Base-by-base conservation (phyloP, 2,113 vertebrate species). In the Chiloscyllium plagiosum region DNA sequence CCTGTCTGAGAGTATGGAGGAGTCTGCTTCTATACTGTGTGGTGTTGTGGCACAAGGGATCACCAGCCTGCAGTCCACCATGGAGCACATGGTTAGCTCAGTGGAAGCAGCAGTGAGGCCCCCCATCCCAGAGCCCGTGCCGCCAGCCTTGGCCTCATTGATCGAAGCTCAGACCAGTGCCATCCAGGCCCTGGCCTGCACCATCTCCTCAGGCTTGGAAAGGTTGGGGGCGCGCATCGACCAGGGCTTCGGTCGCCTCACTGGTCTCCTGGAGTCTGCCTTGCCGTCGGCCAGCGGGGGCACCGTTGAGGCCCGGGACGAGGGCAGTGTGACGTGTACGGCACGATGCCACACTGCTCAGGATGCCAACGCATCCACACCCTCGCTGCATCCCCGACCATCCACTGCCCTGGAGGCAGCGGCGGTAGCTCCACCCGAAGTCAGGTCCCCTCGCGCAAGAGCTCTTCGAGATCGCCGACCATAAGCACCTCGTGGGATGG, bases 1-100 rank as follows among this genome's bases (percentile, higher is more conserved):
- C 17, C 61, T 93, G 19, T 93, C 89, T 6, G 89, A 93, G 89
- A 93, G 89, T 22, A 65, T 93, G n/a, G 89, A 93, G 20, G 89
- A 93, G 61, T 93, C 89, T 5, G 89, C 89, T 22, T 93, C 89
- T n/a, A 68, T 93, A 2, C 33, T 93, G n/a, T 93, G 89, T 7
- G 89, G 89, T 0, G 89, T 93, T 3, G 61, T 93, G 33, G 33
- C 89, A 1, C 89, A 93, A 20, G 89, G 89, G 7, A 93, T 93
- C 61, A 93, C 56, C 15, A 66, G 61, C 13, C 89, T 93, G 33
- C 89, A 93, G 89, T 66, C 89, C 6, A 93, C 61, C 33, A 93
- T 93, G 89, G 89, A 93, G n/a, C 89, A 33, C 1, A 61, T 93
- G 19, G 89, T 7, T n/a, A 93, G 65, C 89, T 93, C 89, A 2